These are phyloP conservation scores for Trinectes maculatus DNA, from an alignment of 2,113 vertebrate species.

Conservation along the genomic window DNA sequence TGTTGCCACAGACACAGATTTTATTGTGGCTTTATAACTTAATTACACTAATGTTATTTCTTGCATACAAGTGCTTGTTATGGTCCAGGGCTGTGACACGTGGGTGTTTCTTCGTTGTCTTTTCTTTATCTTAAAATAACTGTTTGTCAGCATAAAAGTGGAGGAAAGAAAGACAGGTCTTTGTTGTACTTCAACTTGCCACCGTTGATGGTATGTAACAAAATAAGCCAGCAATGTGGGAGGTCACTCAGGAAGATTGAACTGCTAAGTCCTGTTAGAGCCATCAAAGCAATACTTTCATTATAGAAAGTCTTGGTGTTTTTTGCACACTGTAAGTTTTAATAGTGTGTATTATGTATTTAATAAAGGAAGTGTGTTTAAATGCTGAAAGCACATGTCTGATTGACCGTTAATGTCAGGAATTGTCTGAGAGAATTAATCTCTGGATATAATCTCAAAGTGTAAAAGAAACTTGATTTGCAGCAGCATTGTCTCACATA, in stretches of 20 bases:
- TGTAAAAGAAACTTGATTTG: neutral
- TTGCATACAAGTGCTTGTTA: neutral
- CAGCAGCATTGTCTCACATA: conserved; percentile 19
- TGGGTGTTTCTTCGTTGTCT: conserved; percentile 8
- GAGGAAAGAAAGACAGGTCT: conserved; percentile 12
- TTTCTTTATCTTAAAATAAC: conserved; percentile 8
- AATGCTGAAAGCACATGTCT: neutral
- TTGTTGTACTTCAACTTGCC: conserved; percentile 37
- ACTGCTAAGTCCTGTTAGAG: conserved; percentile 25
- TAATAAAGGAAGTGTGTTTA: conserved; percentile 25
- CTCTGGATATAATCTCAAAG: neutral
- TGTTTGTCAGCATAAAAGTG: conserved; percentile 30
- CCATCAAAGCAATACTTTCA: conserved; percentile 41
- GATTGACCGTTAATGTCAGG: neutral
- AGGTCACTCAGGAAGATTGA: conserved; percentile 48
- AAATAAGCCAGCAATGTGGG: conserved; percentile 36
- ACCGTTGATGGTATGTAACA: conserved; percentile 43
- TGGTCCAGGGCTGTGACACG: neutral
- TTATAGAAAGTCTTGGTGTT: conserved; percentile 57
- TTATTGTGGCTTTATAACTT: neutral
- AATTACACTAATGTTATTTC: neutral
- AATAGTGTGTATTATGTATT: conserved; percentile 3
- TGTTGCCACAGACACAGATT: neutral
- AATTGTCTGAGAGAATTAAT: neutral
- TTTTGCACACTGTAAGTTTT: neutral